These are phyloP conservation scores for Mycteria americana DNA, from an alignment of 2,797 vertebrate species.

Conservation along the genomic window DNA sequence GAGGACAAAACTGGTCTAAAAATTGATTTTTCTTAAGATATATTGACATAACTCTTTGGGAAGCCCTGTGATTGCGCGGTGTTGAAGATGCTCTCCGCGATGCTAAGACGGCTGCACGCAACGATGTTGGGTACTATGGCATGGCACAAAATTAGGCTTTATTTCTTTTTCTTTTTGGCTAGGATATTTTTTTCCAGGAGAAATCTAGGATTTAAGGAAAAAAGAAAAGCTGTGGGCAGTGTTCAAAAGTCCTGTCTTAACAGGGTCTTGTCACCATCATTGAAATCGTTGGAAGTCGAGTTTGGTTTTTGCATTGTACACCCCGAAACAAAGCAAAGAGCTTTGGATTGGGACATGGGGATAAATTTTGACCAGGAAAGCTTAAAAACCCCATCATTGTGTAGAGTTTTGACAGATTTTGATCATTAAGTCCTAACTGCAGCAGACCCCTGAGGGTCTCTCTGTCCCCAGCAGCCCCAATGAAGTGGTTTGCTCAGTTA, in stretches of 20 bases:
- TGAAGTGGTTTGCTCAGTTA: not conserved
- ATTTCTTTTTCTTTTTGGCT: not conserved
- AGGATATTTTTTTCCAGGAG: not conserved
- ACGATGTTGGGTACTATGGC: not conserved
- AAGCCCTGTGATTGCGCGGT: accelerated
- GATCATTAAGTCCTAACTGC: not conserved
- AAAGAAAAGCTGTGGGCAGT: not conserved
- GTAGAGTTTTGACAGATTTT: not conserved
- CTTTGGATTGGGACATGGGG: not conserved
- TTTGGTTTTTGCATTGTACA: accelerated
- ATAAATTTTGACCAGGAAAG: not conserved
- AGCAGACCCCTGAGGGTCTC: accelerated
- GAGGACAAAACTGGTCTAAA: not conserved
- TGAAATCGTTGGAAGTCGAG: accelerated
- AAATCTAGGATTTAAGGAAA: not conserved
- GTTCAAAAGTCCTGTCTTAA: accelerated
- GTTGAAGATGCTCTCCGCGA: not conserved
- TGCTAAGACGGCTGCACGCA: accelerated
- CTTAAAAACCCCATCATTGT: not conserved
- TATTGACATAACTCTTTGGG: not conserved
- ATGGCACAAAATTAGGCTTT: accelerated
- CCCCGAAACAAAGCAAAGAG: not conserved
- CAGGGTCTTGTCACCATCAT: not conserved
- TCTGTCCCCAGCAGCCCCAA: not conserved
- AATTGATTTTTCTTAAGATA: not conserved